Base-by-base conservation (phyloP, 2,888 invertebrate genomes). In the Neoaliturus tenellus region DNA sequence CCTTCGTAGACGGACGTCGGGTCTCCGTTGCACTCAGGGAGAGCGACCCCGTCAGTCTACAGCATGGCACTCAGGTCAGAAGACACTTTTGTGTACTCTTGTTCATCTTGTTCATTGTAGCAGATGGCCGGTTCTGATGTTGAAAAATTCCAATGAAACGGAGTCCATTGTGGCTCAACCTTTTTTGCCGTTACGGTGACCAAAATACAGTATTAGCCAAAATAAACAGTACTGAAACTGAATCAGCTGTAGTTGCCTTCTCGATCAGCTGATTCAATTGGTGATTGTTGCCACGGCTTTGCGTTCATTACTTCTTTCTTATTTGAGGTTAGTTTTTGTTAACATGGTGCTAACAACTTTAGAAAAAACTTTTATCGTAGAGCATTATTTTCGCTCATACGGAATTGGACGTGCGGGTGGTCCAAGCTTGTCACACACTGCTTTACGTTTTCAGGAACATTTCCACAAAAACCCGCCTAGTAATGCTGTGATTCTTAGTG, bases 1-100 rank as follows among this genome's bases (percentile, higher is more conserved):
- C 98, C 0, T 91, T 95, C 83, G 90, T 97, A 25, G 96, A 97
- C 89, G 95, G 96, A 0, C 92, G 92, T 82, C 92, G 96, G 83
- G 93, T 97, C 90, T 95, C 96, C 0, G 93, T 93, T 14, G 93
- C 96, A 0, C 48, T 92, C 90, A 12, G 88, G 88, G 75, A 88
- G 62, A 96, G 96, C 87, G 92, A 92, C 20, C 89, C 89, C 6
- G 85, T 86, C 82, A 87, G 88, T 83, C 82, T 93, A 39, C 87
- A 87, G 0, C 96, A 96, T 88, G 95, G 94, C 14, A 95, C 95
- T 88, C 91, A 91, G 0, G 88, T 96, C 78, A 93, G 51, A 6
- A 14, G 12, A 39, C 39, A 39, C n/a, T n/a, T n/a, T n/a, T n/a
- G n/a, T n/a, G n/a, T n/a, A n/a, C n/a, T n/a, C n/a, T n/a, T n/a